Conservation (phyloP, 2,888 invertebrate species). For the Mamestra brassicae region DNA sequence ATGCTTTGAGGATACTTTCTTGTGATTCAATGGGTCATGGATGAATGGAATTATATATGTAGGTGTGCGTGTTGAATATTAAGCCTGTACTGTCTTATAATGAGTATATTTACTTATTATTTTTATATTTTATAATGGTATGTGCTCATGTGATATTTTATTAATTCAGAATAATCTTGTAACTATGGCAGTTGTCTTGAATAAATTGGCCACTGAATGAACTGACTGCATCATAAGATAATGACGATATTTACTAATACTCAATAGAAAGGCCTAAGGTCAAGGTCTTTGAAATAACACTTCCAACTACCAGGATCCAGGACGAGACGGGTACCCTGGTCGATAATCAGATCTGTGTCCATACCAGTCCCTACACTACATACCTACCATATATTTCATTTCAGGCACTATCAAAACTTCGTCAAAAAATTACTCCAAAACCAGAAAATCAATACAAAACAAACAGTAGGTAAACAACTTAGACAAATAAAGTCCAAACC, state of each 20-base stretch:
- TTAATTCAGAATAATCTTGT: no score
- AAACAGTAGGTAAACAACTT: conserved; percentile 1
- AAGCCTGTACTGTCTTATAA: background rate
- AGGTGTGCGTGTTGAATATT: background rate
- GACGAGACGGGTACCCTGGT: no score
- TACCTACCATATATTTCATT: background rate
- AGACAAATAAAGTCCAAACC: conserved; percentile 14
- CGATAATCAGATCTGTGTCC: background rate
- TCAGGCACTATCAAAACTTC: background rate
- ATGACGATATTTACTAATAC: no score
- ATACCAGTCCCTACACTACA: background rate
- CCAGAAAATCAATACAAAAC: conserved; percentile 21
- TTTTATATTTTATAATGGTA: no score
- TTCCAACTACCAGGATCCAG: no score
- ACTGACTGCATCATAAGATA: no score
- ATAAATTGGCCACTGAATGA: no score
- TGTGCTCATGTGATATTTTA: no score
- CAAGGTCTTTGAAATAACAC: no score
- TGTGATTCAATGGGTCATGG: conserved; percentile 38
- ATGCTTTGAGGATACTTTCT: conserved; percentile 50
- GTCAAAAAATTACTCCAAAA: background rate
- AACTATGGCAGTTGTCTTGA: no score
- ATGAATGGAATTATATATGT: background rate
- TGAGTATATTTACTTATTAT: background rate
- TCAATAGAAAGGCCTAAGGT: no score